These are phyloP conservation scores for Carterocephalus palaemon DNA, from an alignment of 2,888 invertebrate species.

Conservation along the genomic window DNA sequence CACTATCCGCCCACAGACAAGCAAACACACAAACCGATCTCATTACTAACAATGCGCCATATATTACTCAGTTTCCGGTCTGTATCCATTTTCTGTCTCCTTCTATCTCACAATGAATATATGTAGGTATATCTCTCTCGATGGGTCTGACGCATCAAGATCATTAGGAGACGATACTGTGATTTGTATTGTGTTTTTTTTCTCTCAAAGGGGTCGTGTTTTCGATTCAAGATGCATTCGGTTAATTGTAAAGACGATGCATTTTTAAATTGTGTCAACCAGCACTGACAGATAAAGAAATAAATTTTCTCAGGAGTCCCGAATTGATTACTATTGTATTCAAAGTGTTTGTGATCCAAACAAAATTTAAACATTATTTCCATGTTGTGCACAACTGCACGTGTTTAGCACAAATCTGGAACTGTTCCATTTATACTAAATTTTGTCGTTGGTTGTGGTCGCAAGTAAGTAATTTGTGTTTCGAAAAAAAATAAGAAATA, in stretches of 20 bases:
- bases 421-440: too few relatives aligned
- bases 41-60: slow-evolving; percentile 77
- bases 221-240: slow-evolving; percentile 17
- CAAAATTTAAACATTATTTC: too few relatives aligned
- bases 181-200: slow-evolving; percentile 58
- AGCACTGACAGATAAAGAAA: slow-evolving; percentile 7
- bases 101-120: slow-evolving; percentile 32
- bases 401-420: too few relatives aligned
- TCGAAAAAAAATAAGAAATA: not conserved
- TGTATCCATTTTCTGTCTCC: slow-evolving; percentile 49
- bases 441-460: too few relatives aligned
- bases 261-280: slow-evolving; percentile 1
- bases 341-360: too few relatives aligned
- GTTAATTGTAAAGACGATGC: slow-evolving; percentile 15
- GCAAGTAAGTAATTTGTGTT: too few relatives aligned
- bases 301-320: too few relatives aligned
- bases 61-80: slow-evolving; percentile 75
- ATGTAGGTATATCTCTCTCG: slow-evolving; percentile 45
- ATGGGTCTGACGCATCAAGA: slow-evolving; percentile 64
- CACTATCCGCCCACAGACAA: slow-evolving; percentile 52
- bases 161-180: slow-evolving; percentile 72
- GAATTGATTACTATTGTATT: too few relatives aligned
- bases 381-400: too few relatives aligned
- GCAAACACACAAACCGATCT: slow-evolving; percentile 67
- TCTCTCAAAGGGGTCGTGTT: slow-evolving; percentile 10